Evolutionary conservation across 1,140 invertebrate species (phyloP).

Genomic region (Charaxes varanes): DNA sequence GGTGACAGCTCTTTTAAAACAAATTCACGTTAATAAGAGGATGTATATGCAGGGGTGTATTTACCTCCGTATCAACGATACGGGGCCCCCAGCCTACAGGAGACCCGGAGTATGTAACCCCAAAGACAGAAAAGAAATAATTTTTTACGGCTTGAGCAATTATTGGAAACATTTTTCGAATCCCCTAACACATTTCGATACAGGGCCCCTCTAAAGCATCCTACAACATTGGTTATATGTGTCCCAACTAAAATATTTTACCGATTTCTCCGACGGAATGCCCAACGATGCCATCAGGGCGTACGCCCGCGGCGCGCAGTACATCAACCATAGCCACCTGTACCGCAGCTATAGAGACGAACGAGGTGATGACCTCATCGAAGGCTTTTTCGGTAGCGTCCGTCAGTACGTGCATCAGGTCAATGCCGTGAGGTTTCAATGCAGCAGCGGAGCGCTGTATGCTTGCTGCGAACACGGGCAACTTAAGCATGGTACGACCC

Average conservation of each 20-base stretch:
- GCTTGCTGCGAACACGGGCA: slow-evolving; percentile 86
- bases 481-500: slow-evolving; percentile 87
- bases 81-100: no score
- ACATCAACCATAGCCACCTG: slow-evolving; percentile 95
- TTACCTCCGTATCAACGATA: no score
- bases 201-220: no score
- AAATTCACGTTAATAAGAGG: no score
- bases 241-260: slow-evolving; percentile 31
- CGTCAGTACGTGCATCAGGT: slow-evolving; percentile 87
- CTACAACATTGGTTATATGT: background rate
- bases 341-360: slow-evolving; percentile 95
- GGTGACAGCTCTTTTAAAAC: no score
- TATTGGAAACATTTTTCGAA: no score
- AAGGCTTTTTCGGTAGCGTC: slow-evolving; percentile 84
- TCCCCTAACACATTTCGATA: no score
- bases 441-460: slow-evolving; percentile 85
- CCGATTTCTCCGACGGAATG: slow-evolving; percentile 95
- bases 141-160: no score
- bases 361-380: slow-evolving; percentile 90
- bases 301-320: slow-evolving; percentile 83
- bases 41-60: no score
- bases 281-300: slow-evolving; percentile 95
- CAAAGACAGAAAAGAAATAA: no score
- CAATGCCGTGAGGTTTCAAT: slow-evolving; percentile 84
- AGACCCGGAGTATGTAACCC: no score